Percentiles rank a stretch among this genome's conserved stretches.
phyloP scores from a whole-genome alignment of 2,113 vertebrate genomes.

The Ochotona curzoniae region DNA sequence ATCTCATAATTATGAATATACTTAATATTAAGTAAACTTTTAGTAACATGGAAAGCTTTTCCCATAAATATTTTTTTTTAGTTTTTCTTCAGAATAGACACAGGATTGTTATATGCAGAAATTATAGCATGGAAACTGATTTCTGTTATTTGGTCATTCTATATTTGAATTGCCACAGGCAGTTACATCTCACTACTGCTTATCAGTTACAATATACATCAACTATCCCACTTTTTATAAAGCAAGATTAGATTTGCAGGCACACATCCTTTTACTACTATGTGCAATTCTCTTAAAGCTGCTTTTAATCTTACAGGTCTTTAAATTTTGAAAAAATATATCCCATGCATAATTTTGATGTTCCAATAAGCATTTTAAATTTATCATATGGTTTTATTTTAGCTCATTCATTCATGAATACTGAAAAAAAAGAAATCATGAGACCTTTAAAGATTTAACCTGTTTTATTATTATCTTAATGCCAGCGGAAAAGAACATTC shows the following conservation, averaged over 20 bases:
- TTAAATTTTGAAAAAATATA: constrained; percentile 45
- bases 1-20: constrained; percentile 79
- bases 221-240: constrained; percentile 36
- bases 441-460: constrained; percentile 74
- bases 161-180: constrained; percentile 81
- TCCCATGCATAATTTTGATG: constrained; percentile 50
- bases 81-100: constrained; percentile 71
- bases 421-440: constrained; percentile 48
- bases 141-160: constrained; percentile 79
- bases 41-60: constrained; percentile 73
- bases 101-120: constrained; percentile 74
- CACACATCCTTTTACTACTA: constrained; percentile 22
- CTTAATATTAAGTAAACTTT: constrained; percentile 75
- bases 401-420: constrained; percentile 70
- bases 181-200: constrained; percentile 70
- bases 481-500: constrained; percentile 64
- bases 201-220: constrained; percentile 66
- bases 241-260: constrained; percentile 51
- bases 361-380: constrained; percentile 76
- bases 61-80: constrained; percentile 76
- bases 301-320: constrained; percentile 23
- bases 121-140: constrained; percentile 80
- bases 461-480: constrained; percentile 64
- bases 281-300: constrained; percentile 65
- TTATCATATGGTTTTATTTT: constrained; percentile 68